A percentile compares a stretch with the other conserved stretches of the same genome.
These are phyloP conservation scores for Neoniphon sammara DNA, from an alignment of 2,797 vertebrate genomes.

Conservation along the genomic window DNA sequence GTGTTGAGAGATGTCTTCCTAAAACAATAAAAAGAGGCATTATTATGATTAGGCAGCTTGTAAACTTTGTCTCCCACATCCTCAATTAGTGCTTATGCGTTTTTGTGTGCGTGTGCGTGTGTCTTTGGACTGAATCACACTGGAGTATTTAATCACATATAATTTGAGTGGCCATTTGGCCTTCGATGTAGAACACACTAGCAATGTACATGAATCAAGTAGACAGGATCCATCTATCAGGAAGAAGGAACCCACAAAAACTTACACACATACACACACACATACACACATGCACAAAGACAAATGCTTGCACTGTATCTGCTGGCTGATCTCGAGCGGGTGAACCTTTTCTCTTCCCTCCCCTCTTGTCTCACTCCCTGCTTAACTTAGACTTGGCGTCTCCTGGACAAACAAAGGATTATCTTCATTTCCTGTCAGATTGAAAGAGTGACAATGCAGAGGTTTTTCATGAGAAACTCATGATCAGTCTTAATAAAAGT, in stretches of 20 bases:
- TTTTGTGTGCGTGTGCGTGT: constrained; percentile 20
- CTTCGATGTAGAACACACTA: constrained; percentile 56
- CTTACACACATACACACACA: constrained; percentile 23
- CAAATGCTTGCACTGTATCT: constrained; percentile 54
- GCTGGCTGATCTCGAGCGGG: constrained; percentile 49
- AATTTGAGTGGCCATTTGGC: constrained; percentile 74
- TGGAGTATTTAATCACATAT: constrained; percentile 77
- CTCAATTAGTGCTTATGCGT: constrained; percentile 64
- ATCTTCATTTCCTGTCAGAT: constrained; percentile 63
- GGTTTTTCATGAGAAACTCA: constrained; percentile 56
- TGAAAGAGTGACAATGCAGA: constrained; percentile 58
- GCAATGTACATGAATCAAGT: constrained; percentile 63
- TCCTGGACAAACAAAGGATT: constrained; percentile 69
- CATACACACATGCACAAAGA: constrained; percentile 31
- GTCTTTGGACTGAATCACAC: constrained; percentile 72
- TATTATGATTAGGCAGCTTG: constrained; percentile 80
- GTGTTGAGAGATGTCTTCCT: constrained; percentile 83
- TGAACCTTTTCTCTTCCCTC: constrained; percentile 47
- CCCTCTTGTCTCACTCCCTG: constrained; percentile 56
- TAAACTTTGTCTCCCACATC: constrained; percentile 76
- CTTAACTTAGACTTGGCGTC: constrained; percentile 59
- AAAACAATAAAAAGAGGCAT: constrained; percentile 80
- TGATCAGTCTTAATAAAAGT: constrained; percentile 70
- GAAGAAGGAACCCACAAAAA: constrained; percentile 22
- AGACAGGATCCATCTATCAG: constrained; percentile 66